Base-by-base conservation (phyloP, 2,113 vertebrate genomes). In the Anser brachyrhynchus region DNA sequence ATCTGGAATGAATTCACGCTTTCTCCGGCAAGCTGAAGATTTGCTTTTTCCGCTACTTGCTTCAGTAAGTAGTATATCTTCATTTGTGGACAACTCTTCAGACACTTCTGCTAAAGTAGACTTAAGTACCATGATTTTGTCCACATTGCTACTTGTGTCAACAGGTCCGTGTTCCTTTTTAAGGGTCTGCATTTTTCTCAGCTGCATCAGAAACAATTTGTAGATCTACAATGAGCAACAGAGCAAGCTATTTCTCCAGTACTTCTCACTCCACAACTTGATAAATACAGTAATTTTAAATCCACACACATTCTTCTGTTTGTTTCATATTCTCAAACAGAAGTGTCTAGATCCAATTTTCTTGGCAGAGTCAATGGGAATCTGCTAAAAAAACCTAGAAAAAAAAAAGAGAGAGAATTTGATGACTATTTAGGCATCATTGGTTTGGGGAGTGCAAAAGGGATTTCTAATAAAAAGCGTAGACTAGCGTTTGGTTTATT, bases 1-100 rank as follows among this genome's bases (percentile, higher is more conserved):
- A 12, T 99, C 99, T 1, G 99, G 99, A 96, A 99, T 99, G 86
- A 99, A 99, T 92, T 99, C 99, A 35, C 99, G 96, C 92, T 99
- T 99, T 91, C 99, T 98, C 49, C 99, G 98, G 90, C 99, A 99
- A 5, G 94, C 92, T 9, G 78, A 98, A 89, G 96, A 94, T 85
- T 99, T 99, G 87, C 79, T 96, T 89, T 99, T 99, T 57, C 95
- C 98, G 64, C 84, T 81, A 5, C 29, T 89, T 80, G 97, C 96
- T 88, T 98, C 98, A 39, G 77, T 96, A 31, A 98, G 97, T 39
- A 98, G 89, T 23, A 98, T 94, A 39, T 98, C 98, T 89, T 98
- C 98, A 17, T 96, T 97, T 4, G 97, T 77, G 46, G 97, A 51
- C 77, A 98, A 87, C 71, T 98, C 98, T 81, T 98, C 98, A 4